Evolutionary conservation across 2,113 vertebrate genomes (phyloP).

Genomic region (Phylloscopus trochiloides): DNA sequence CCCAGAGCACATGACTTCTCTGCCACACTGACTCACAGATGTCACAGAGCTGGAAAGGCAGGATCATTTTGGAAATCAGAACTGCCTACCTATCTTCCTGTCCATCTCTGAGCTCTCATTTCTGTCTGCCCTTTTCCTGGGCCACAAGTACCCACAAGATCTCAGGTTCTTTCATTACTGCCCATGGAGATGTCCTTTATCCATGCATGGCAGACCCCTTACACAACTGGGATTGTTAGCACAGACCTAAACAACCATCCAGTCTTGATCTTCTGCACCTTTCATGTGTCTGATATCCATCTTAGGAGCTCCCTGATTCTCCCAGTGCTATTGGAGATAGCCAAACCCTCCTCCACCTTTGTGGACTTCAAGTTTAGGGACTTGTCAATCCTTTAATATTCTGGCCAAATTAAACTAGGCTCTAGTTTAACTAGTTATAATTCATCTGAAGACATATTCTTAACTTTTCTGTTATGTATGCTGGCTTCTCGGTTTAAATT

Average conservation of each 20-base stretch:
- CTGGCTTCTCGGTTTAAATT: neutral
- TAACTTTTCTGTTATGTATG: neutral
- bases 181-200: neutral
- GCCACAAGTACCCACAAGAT: neutral
- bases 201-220: neutral
- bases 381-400: neutral
- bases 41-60: neutral
- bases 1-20: neutral
- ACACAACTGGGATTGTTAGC: neutral
- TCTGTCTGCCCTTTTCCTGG: neutral
- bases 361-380: neutral
- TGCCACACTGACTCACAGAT: accelerated
- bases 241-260: neutral
- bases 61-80: neutral
- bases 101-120: neutral
- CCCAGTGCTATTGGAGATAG: neutral
- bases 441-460: neutral
- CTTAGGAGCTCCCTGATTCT: neutral
- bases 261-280: neutral
- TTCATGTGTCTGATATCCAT: neutral
- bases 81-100: neutral
- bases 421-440: neutral
- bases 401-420: neutral
- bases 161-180: neutral
- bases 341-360: neutral